Percentiles rank a stretch among this genome's conserved stretches.
Conservation (phyloP, 2,797 vertebrate genomes). For the Eospalax fontanierii region DNA sequence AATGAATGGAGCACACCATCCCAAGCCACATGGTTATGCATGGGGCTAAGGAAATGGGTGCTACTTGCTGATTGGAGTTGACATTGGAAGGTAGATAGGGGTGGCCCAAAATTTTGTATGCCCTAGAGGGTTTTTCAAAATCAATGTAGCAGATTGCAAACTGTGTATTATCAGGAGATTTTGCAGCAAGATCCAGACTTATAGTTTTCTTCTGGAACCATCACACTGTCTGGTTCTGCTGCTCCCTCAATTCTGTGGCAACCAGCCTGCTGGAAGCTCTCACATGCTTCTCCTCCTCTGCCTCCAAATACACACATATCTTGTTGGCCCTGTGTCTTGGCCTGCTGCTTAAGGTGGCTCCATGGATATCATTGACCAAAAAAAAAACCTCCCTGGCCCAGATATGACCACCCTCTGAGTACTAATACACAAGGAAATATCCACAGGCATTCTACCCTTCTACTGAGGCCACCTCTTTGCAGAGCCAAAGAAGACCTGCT, state of each 20-base stretch:
- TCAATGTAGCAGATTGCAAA: conserved; percentile 26
- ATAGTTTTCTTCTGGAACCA: background rate
- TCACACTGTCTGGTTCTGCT: background rate
- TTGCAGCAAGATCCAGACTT: conserved; percentile 34
- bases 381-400: background rate
- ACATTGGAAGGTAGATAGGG: background rate
- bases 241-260: background rate
- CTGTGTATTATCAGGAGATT: conserved; percentile 41
- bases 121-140: conserved; percentile 11
- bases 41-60: background rate
- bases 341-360: background rate
- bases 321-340: background rate
- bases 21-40: rapidly evolving
- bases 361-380: no score
- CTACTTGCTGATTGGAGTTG: background rate
- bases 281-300: background rate
- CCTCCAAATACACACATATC: background rate
- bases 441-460: no score
- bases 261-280: background rate
- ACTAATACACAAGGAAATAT: background rate
- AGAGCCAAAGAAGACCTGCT: background rate
- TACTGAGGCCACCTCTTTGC: background rate
- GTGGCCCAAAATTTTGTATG: background rate
- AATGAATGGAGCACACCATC: rapidly evolving
- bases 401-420: background rate